Conservation (phyloP, 2,888 invertebrate species). For the Erynnis tages region DNA sequence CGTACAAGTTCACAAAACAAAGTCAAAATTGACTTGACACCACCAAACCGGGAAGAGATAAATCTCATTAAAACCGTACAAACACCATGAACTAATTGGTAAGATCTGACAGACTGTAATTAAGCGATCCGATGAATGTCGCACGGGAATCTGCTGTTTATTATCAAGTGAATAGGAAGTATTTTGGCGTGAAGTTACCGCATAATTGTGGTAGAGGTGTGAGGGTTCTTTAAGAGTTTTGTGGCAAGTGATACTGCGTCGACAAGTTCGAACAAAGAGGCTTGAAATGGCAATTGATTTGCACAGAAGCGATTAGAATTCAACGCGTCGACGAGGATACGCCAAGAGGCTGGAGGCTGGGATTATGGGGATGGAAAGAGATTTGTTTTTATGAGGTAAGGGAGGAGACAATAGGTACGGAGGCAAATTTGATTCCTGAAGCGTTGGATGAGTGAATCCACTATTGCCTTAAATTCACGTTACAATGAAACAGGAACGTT, state of each 20-base stretch:
- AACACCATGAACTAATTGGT: conserved; percentile 68
- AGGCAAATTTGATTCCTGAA: too few relatives aligned
- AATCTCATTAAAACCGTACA: conserved; percentile 67
- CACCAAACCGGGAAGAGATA: conserved; percentile 20
- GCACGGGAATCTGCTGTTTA: conserved; percentile 42
- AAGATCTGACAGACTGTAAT: conserved; percentile 57
- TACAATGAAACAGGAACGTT: too few relatives aligned
- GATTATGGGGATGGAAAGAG: background rate
- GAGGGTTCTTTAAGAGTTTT: conserved; percentile 49
- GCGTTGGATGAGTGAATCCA: too few relatives aligned
- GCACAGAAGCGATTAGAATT: conserved; percentile 63
- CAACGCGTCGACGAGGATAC: conserved; percentile 48
- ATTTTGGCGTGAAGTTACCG: conserved; percentile 37
- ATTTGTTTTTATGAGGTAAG: too few relatives aligned
- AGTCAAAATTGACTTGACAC: conserved; percentile 3
- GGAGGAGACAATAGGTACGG: too few relatives aligned
- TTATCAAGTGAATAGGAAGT: conserved; percentile 35
- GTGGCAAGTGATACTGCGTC: conserved; percentile 58
- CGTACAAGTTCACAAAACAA: conserved; percentile 7
- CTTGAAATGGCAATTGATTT: conserved; percentile 69
- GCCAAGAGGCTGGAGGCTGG: conserved; percentile 29
- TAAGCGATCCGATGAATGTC: conserved; percentile 47
- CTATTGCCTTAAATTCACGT: too few relatives aligned
- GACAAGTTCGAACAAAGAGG: conserved; percentile 58
- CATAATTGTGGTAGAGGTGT: conserved; percentile 37